Conservation (phyloP, 2,888 invertebrate genomes). For the Enoplolaimus lenunculus region DNA sequence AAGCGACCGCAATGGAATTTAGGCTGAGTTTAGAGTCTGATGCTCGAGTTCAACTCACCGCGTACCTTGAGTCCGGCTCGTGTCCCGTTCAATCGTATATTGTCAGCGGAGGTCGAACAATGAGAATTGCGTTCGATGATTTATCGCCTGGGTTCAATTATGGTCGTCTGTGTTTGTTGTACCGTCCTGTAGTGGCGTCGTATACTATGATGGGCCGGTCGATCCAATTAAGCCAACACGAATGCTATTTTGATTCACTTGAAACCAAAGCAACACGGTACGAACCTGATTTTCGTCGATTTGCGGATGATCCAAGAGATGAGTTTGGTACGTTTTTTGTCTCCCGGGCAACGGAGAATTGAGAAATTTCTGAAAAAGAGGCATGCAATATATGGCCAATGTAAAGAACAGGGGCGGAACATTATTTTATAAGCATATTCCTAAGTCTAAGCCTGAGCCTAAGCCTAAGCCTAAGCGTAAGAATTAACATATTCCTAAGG, state of each 20-base stretch:
- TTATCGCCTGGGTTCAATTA: neutral
- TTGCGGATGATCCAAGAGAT: neutral
- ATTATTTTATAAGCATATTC: too few relatives aligned
- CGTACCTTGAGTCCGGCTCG: neutral
- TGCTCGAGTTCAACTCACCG: neutral
- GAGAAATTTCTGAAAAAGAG: neutral
- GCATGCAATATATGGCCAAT: too few relatives aligned
- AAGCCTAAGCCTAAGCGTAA: too few relatives aligned
- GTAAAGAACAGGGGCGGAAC: too few relatives aligned
- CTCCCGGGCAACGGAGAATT: neutral
- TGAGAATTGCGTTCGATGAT: neutral
- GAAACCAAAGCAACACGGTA: conserved; percentile 4
- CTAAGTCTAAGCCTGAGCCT: too few relatives aligned
- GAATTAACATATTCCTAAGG: too few relatives aligned
- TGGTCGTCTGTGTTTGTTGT: neutral
- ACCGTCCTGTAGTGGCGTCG: neutral
- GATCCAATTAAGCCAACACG: neutral
- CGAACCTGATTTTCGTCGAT: neutral
- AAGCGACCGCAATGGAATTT: neutral
- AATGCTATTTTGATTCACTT: conserved; percentile 11
- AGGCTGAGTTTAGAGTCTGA: neutral
- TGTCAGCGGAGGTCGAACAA: neutral
- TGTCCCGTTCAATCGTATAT: neutral
- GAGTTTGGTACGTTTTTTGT: neutral
- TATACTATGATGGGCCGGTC: conserved; percentile 17